Conservation (phyloP, 2,888 invertebrate genomes). For the Drosophila colorata region DNA sequence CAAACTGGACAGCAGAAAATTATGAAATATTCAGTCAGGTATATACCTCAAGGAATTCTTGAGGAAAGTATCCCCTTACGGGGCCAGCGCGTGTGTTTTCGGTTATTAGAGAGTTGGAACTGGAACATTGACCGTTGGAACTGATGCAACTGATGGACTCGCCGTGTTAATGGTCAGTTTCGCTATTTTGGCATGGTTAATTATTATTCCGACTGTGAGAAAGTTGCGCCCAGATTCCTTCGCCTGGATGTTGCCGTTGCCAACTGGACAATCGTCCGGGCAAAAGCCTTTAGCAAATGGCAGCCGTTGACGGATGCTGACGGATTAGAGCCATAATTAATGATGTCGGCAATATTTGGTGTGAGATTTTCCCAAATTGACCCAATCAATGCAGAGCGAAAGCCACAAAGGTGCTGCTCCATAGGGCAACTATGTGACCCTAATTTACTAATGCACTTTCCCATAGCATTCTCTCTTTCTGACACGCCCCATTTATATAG, state of each 20-base stretch:
- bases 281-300: constrained; percentile 42
- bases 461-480: constrained; percentile 12
- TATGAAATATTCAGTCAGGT: constrained; percentile 50
- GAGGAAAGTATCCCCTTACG: constrained; percentile 76
- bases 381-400: constrained; percentile 53
- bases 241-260: constrained; percentile 12
- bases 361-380: constrained; percentile 61
- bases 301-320: constrained; percentile 71
- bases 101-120: constrained; percentile 83
- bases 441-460: constrained; percentile 21
- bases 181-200: constrained; percentile 83
- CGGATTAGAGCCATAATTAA: constrained; percentile 82
- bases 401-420: constrained; percentile 43
- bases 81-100: constrained; percentile 82
- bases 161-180: constrained; percentile 82
- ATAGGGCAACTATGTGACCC: constrained; percentile 25
- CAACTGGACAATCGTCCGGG: constrained; percentile 32
- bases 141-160: constrained; percentile 37
- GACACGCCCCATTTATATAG: neutral
- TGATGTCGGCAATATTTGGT: constrained; percentile 58
- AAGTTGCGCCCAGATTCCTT: constrained; percentile 57
- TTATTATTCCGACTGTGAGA: constrained; percentile 82
- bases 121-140: constrained; percentile 74
- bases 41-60: constrained; percentile 64
- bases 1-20: constrained; percentile 65